Base-by-base conservation (phyloP, 2,797 vertebrate genomes). In the Clarias platycephalus region DNA sequence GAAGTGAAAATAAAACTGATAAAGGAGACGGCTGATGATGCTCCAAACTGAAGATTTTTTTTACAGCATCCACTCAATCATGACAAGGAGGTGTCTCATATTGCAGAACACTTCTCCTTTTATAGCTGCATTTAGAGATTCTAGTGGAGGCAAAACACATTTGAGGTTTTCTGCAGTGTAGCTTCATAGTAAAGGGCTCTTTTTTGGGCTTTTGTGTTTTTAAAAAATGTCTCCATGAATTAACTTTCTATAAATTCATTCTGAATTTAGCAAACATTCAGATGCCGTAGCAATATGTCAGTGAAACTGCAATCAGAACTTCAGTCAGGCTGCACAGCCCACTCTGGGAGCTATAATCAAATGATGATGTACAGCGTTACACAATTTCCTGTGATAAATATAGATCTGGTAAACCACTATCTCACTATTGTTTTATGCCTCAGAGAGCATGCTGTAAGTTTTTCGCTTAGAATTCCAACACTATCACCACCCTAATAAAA, bases 341-440 rank as follows among this genome's bases (percentile, higher is more conserved):
- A 60, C 28, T 77, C 55, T 24, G 10, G 28, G 20, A 57, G 10
- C 20, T 58, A 60, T n/a, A 40, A 77, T 77, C 75, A 60, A 37
- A 60, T 77, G 31, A 60, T 37, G 5, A 22, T 37, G 13, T 82
- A 68, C 28, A 82, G 24, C 24, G 26, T 70, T 80, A 49, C n/a
- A 28, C 77, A 80, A 64, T 8, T 80, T 80, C 77, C 62, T 66
- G 60, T 13, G 34, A 37, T 80, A 80, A 66, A 13, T 28, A 49
- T 66, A 80, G 37, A 53, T 64, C 77, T 22, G 60, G 8, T 49
- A 66, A 49, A 64, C 37, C 37, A 63, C 20, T 8, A 26, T 79
- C 6, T 49, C 6, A 64, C 62, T 28, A 49, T n/a, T 40, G 55
- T 5, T 5, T 62, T 62, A 78, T 80, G 40, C 24, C 7, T 40